Evolutionary conservation across 2,113 vertebrate species (phyloP), one percentile per base, ranked within the genome.

Genomic region (Pao palembangensis): DNA sequence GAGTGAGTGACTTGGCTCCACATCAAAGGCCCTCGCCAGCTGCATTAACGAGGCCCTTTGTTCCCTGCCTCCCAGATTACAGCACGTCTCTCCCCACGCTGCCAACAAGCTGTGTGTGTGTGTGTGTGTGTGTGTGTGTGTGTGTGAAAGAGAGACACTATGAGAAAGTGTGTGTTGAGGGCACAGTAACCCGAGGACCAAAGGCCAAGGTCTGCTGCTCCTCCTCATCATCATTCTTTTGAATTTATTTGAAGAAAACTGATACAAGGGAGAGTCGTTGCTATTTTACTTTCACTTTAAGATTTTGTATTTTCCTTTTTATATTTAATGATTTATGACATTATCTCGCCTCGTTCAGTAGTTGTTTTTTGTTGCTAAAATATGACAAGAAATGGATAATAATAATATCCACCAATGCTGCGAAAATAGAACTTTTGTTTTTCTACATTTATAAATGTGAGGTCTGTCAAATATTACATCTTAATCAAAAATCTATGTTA

Each of bases 1-100:
- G 91, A 91, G 91, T 93, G 92, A 94, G 93, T 93, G 92, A 91
- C 88, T 92, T 93, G 92, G 93, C 92, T 90, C 82, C 88, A 95
- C 92, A 93, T 96, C 93, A 95, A 96, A 95, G 93, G 90, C 85
- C 90, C 85, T 87, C 82, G 88, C 89, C 87, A 89, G 93, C 88
- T 93, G 91, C 92, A 95, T 95, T 96, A 95, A 96, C 93, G 90
- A 95, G 93, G 86, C 86, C 91, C 90, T 96, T 94, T 95, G 94
- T 95, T 94, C 94, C 91, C 91, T 93, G 91, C 88, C 90, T 93
- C 90, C 91, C 91, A 93, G 92, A 93, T 94, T 93, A 94, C 91
- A 93, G 91, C 91, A 93, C 91, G 91, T 93, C 91, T 93, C 90
- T 85, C 89, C 89, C 90, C 74, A 75, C 88, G 87, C 88, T 90